Conservation (phyloP, 1,140 invertebrate genomes). For the Rhagoletis zephyria region DNA sequence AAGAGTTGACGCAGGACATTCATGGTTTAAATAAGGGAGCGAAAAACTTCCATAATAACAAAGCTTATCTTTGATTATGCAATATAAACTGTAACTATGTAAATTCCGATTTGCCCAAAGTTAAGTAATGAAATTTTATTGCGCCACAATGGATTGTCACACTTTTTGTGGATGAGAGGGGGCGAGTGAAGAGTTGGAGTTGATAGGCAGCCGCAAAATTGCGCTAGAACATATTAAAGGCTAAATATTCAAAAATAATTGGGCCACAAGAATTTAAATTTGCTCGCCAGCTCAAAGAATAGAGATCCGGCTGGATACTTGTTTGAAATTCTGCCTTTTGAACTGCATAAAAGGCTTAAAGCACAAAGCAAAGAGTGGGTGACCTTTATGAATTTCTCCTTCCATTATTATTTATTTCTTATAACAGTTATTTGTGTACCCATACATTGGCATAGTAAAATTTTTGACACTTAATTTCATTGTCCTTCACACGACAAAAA, state of each 20-base stretch:
- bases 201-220: conserved; percentile 11
- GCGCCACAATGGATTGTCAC: conserved; percentile 23
- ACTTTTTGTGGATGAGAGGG: neutral
- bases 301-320: neutral
- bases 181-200: neutral
- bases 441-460: conserved; percentile 19
- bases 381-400: neutral
- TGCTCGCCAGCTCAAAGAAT: neutral
- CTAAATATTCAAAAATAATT: conserved; percentile 44
- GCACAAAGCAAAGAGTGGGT: neutral
- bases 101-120: conserved; percentile 12
- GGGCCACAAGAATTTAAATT: conserved; percentile 44
- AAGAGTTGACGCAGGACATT: conserved; percentile 30
- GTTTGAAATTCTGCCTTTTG: neutral
- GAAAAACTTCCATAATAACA: neutral
- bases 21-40: neutral
- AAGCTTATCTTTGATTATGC: neutral
- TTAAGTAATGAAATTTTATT: conserved; percentile 49
- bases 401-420: conserved; percentile 19
- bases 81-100: neutral
- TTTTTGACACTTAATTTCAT: conserved; percentile 37
- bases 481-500: neutral
- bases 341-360: neutral
- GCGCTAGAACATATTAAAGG: neutral
- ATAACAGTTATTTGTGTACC: neutral